Evolutionary conservation across 2,888 invertebrate genomes (phyloP).

Genomic region (Troides aeacus): DNA sequence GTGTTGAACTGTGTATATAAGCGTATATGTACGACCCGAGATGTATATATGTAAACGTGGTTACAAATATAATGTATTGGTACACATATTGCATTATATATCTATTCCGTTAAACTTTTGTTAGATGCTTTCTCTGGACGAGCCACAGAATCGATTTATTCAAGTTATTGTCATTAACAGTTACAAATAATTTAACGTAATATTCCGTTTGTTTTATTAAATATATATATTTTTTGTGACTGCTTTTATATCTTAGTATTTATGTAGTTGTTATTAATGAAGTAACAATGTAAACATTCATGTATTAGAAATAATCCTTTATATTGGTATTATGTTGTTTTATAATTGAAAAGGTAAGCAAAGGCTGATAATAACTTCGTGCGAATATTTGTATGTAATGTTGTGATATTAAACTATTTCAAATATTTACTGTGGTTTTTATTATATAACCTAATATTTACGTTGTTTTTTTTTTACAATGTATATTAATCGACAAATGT

Average conservation of each 20-base stretch:
- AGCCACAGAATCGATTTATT: too few relatives aligned
- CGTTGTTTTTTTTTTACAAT: too few relatives aligned
- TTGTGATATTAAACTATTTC: conserved; percentile 25
- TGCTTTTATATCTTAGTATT: too few relatives aligned
- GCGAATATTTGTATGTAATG: conserved; percentile 11
- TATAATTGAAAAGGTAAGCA: background rate
- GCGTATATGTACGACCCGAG: background rate
- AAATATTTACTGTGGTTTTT: conserved; percentile 3
- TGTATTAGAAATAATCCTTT: background rate
- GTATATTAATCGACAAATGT: too few relatives aligned
- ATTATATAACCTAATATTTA: background rate
- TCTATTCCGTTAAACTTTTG: background rate
- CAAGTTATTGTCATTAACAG: too few relatives aligned
- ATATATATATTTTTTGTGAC: too few relatives aligned
- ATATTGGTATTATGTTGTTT: background rate
- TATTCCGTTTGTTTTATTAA: too few relatives aligned
- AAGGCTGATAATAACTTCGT: background rate
- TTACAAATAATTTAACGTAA: too few relatives aligned
- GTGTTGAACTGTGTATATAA: background rate
- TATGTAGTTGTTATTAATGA: too few relatives aligned
- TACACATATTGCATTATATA: background rate
- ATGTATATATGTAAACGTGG: background rate
- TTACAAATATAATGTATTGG: background rate
- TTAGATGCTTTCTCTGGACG: background rate
- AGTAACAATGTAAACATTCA: background rate